A percentile compares a stretch with the other conserved stretches of the same genome.
Evolutionary conservation across 2,888 invertebrate genomes (phyloP).

Genomic region (Agelastica alni): DNA sequence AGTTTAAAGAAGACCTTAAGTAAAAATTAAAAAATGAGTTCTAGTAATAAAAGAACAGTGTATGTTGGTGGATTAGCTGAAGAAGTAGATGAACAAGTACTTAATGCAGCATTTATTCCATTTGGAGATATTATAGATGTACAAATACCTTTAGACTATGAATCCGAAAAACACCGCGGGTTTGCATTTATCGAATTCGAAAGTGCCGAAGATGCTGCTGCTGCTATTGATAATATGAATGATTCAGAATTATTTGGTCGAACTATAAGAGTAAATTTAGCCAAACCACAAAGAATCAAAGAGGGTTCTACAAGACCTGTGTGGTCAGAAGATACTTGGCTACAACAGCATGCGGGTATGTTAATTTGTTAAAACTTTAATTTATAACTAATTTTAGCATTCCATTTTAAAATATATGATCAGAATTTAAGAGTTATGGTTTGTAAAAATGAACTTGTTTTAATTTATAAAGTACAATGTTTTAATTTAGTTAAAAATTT

Average conservation of each 20-base stretch:
- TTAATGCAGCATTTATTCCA: slow-evolving; percentile 96
- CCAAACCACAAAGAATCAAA: slow-evolving; percentile 94
- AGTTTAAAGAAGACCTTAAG: neutral
- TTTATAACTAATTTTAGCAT: neutral
- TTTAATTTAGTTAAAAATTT: too few species aligned
- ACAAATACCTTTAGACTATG: slow-evolving; percentile 97
- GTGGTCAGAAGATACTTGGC: slow-evolving; percentile 98
- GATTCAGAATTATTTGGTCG: slow-evolving; percentile 97
- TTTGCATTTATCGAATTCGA: slow-evolving; percentile 99
- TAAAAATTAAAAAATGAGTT: slow-evolving; percentile 31
- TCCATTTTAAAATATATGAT: neutral
- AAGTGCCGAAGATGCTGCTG: slow-evolving; percentile 95
- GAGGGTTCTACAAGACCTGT: slow-evolving; percentile 94
- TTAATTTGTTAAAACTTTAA: neutral
- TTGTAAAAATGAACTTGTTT: too few species aligned
- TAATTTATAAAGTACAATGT: too few species aligned
- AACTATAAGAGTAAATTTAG: slow-evolving; percentile 94
- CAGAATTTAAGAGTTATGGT: too few species aligned
- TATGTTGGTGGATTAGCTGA: slow-evolving; percentile 89
- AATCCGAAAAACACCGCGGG: slow-evolving; percentile 95
- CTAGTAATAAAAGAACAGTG: slow-evolving; percentile 77
- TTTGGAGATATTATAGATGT: slow-evolving; percentile 99
- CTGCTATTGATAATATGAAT: slow-evolving; percentile 99
- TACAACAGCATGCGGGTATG: slow-evolving; percentile 88
- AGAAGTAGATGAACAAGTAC: slow-evolving; percentile 93